Evolutionary conservation across 2,888 invertebrate species (phyloP).

Genomic region (Monoplex corrugatus): DNA sequence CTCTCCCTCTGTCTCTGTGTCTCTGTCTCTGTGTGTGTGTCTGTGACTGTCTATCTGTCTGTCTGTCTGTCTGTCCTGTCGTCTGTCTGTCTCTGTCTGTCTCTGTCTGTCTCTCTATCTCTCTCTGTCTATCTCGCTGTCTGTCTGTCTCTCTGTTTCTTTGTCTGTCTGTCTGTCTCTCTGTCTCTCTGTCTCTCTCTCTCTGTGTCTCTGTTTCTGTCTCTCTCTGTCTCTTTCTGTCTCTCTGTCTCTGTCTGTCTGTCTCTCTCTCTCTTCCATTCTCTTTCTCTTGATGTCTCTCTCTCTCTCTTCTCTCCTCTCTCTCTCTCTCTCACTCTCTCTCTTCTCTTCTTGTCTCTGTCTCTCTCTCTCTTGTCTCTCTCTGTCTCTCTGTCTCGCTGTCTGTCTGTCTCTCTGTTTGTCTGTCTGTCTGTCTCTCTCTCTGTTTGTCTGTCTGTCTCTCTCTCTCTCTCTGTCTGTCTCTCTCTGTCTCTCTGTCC

Average conservation of each 20-base stretch:
- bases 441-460: background rate
- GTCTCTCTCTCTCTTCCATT: background rate
- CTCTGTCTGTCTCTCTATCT: background rate
- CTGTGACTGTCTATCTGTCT: background rate
- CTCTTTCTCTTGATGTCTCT: background rate
- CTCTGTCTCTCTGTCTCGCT: background rate
- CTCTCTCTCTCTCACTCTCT: background rate
- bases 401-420: background rate
- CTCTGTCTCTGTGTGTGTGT: background rate
- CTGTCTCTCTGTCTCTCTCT: no score
- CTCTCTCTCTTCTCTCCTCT: background rate
- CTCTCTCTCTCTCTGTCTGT: background rate
- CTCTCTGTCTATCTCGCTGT: background rate
- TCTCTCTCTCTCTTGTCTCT: background rate
- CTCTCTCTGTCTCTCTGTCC: background rate
- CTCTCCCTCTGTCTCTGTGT: no score
- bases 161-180: slow-evolving; percentile 6
- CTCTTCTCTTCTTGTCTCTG: background rate
- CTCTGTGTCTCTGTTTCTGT: background rate
- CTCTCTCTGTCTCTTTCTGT: no score
- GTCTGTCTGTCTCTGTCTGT: background rate
- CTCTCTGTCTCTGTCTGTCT: no score
- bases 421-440: background rate
- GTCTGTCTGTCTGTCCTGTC: background rate
- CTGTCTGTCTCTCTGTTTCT: slow-evolving; percentile 11